Percentiles rank a stretch among this genome's conserved stretches.
Evolutionary conservation across 2,113 vertebrate genomes (phyloP).

Genomic region (Dolichotis patagonum): DNA sequence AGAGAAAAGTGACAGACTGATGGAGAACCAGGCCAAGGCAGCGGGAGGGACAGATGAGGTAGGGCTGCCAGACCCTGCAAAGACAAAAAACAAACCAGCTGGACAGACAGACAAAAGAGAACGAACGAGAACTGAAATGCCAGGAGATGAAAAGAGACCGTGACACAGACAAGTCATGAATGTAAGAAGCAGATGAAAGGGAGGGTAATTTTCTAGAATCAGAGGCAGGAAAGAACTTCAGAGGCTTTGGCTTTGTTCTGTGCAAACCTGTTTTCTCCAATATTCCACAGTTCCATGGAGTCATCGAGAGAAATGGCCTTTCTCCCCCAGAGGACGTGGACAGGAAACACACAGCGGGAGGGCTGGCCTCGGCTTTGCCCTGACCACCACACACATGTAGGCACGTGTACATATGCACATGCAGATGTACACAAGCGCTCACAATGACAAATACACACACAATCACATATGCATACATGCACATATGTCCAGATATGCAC

Average conservation of each 20-base stretch:
- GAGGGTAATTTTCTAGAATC: constrained; percentile 6
- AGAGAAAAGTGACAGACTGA: constrained; percentile 47
- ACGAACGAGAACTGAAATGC: background rate
- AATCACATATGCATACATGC: background rate
- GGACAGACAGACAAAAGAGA: constrained; percentile 43
- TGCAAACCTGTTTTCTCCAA: background rate
- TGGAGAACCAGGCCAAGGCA: constrained; percentile 14
- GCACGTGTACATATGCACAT: too few relatives aligned
- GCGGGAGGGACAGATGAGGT: constrained; percentile 42
- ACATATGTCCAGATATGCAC: background rate
- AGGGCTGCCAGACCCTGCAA: background rate
- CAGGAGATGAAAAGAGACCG: background rate
- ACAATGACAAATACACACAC: too few relatives aligned
- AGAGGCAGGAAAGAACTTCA: background rate
- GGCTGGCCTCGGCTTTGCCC: background rate
- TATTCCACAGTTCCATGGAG: background rate
- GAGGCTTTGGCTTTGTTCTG: constrained; percentile 34
- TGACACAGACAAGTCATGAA: background rate
- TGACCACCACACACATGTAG: too few relatives aligned
- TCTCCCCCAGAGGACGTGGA: background rate
- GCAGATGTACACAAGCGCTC: background rate
- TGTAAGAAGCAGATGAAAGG: background rate
- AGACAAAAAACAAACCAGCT: background rate
- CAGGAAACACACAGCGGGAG: too few relatives aligned
- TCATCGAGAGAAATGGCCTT: background rate